Conservation (phyloP, 2,888 invertebrate species). For the Belgica antarctica region DNA sequence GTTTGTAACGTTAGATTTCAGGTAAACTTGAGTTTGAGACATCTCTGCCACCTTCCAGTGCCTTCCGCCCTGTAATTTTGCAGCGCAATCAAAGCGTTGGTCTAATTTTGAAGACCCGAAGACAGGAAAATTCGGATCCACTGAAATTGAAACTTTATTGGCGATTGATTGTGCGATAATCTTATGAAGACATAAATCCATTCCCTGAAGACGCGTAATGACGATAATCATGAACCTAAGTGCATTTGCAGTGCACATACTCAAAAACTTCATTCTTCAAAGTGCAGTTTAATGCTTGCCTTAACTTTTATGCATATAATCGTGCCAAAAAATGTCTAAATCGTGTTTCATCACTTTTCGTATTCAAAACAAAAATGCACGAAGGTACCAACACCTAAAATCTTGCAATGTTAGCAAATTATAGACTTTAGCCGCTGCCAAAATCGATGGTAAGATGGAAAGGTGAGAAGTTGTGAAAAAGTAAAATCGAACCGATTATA, state of each 20-base stretch:
- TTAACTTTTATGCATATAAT: not conserved
- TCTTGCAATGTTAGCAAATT: conserved; percentile 31
- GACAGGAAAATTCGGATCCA: not conserved
- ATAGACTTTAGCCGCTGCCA: conserved; percentile 25
- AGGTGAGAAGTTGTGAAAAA: conserved; percentile 43
- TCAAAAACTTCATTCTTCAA: too few relatives aligned
- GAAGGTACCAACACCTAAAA: not conserved
- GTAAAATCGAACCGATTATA: not conserved
- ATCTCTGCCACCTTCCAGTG: conserved; percentile 18
- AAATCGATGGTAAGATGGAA: conserved; percentile 1
- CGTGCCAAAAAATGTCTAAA: not conserved
- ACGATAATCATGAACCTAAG: not conserved
- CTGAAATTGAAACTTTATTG: not conserved
- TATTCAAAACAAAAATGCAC: not conserved
- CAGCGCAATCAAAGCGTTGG: not conserved
- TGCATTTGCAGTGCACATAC: too few relatives aligned
- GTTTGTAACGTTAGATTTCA: not conserved
- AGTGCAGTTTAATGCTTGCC: too few relatives aligned
- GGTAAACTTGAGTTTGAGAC: conserved; percentile 1
- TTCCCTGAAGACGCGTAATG: too few relatives aligned
- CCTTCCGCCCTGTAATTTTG: conserved; percentile 36
- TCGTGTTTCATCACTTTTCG: not conserved
- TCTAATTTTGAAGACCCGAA: not conserved
- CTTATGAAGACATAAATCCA: too few relatives aligned
- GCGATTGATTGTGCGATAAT: not conserved